A percentile compares a stretch with the other conserved stretches of the same genome.
phyloP scores from a whole-genome alignment of 2,113 vertebrate genomes.

The Seriola rivoliana region DNA sequence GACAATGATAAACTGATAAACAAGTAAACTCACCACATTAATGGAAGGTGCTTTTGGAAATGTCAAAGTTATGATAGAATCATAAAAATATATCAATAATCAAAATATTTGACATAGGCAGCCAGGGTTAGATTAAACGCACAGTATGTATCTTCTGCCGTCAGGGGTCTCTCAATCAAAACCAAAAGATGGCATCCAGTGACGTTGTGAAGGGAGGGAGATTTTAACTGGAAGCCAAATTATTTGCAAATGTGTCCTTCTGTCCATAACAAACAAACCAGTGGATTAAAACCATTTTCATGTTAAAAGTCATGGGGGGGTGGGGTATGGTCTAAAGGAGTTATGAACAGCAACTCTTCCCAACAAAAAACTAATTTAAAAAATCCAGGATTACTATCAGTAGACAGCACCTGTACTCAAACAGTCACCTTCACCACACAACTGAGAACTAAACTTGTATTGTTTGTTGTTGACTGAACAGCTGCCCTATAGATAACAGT shows the following conservation, averaged over 20 bases:
- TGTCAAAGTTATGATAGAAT: not conserved
- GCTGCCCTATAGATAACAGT: not conserved
- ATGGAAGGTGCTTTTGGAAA: not conserved
- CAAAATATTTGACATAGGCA: not conserved
- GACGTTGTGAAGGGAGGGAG: no score
- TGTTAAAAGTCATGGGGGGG: no score
- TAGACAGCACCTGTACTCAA: not conserved
- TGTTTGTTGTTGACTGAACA: conserved; percentile 5
- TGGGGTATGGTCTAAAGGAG: no score
- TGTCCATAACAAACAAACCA: no score
- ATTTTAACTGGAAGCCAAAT: no score
- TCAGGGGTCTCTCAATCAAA: no score
- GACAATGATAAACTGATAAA: not conserved
- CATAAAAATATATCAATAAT: not conserved
- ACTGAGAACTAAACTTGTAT: not conserved
- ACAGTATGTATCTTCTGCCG: no score
- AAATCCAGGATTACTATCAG: conserved; percentile 5
- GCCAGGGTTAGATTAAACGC: no score
- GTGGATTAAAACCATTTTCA: no score
- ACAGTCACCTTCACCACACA: conserved; percentile 23
- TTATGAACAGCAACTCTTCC: not conserved
- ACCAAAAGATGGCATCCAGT: no score
- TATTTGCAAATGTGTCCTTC: no score
- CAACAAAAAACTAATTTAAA: not conserved
- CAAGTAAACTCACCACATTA: not conserved